These are phyloP conservation scores for Varecia variegata DNA, from an alignment of 2,797 vertebrate species.

Conservation along the genomic window DNA sequence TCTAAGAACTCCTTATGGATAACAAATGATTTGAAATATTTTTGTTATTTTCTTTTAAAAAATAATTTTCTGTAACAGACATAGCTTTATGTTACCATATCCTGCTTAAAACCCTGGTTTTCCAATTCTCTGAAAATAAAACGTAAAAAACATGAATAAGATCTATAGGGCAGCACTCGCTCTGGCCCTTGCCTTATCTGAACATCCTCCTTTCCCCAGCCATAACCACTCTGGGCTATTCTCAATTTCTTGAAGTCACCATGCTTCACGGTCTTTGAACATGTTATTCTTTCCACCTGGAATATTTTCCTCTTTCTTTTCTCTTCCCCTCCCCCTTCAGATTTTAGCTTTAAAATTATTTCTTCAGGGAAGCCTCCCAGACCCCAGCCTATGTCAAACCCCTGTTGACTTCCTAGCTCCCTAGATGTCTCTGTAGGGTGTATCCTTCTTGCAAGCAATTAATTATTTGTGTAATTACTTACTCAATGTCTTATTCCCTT, in stretches of 20 bases:
- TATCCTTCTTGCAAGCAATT: slow-evolving; percentile 18
- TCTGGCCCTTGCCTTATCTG: background rate
- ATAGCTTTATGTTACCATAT: background rate
- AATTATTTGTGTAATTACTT: slow-evolving; percentile 35
- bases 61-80: background rate
- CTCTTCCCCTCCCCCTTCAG: background rate
- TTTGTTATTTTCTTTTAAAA: background rate
- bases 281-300: background rate
- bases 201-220: background rate
- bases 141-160: background rate
- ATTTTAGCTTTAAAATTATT: slow-evolving; percentile 4
- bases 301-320: background rate
- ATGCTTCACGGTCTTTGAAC: background rate
- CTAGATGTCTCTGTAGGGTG: background rate
- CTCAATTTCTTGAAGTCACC: background rate
- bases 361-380: background rate
- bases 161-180: background rate
- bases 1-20: background rate
- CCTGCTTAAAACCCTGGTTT: background rate
- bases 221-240: background rate
- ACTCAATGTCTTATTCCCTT: slow-evolving; percentile 9
- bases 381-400: background rate
- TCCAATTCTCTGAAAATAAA: slow-evolving; percentile 12
- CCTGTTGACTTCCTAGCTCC: background rate
- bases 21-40: background rate